phyloP scores from a whole-genome alignment of 2,113 vertebrate species.

The Gobio gobio region DNA sequence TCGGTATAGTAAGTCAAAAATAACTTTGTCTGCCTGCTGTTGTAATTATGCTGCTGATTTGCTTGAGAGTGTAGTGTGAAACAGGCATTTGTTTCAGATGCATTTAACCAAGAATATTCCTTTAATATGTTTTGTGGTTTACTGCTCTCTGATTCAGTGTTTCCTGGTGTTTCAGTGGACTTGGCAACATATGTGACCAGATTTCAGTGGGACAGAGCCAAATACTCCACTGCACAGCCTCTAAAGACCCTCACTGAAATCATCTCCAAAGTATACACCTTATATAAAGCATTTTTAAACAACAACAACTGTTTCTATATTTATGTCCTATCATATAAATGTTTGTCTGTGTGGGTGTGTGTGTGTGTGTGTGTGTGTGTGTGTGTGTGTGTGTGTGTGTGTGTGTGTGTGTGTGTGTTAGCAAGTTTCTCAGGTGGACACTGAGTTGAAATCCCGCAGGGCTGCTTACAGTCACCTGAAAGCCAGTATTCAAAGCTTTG shows the following conservation, averaged over 20 bases:
- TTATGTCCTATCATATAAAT: constrained; percentile 17
- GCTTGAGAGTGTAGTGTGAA: background rate
- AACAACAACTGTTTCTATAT: constrained; percentile 4
- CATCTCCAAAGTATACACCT: constrained; percentile 85
- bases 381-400: no score
- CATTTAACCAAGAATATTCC: no score
- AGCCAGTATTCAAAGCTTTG: constrained; percentile 79
- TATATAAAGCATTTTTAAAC: background rate
- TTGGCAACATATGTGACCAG: constrained; percentile 85
- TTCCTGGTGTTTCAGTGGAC: constrained; percentile 79
- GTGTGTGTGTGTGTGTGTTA: constrained; percentile 61
- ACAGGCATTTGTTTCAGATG: no score
- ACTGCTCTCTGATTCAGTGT: constrained; percentile 3
- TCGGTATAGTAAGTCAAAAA: background rate
- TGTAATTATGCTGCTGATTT: background rate
- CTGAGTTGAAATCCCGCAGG: constrained; percentile 84
- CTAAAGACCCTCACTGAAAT: constrained; percentile 86
- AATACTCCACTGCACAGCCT: constrained; percentile 88
- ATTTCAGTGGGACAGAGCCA: constrained; percentile 98
- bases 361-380: no score
- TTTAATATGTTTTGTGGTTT: no score
- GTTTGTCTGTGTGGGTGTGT: constrained; percentile 37
- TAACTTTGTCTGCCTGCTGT: background rate
- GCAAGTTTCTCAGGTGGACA: constrained; percentile 90
- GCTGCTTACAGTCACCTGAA: constrained; percentile 83